Conservation (phyloP, 2,797 vertebrate genomes). For the Mormyrops attenuatus region DNA sequence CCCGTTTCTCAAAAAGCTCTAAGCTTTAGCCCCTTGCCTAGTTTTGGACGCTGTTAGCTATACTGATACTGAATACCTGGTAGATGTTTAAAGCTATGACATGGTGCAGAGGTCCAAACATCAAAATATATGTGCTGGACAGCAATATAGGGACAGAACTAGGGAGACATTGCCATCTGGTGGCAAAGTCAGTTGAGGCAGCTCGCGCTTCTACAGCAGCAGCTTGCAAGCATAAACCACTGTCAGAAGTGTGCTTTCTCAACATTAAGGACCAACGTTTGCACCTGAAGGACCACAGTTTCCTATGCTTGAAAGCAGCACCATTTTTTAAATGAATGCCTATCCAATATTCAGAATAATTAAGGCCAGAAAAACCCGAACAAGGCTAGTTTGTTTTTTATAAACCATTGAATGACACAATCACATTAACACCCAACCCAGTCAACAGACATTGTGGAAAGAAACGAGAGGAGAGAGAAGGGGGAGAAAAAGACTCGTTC, state of each 20-base stretch:
- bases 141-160: not conserved
- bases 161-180: not conserved
- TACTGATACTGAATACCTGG: not conserved
- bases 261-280: not conserved
- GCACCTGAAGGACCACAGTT: not conserved
- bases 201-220: not conserved
- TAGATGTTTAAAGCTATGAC: not conserved
- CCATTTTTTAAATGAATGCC: not conserved
- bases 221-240: not conserved
- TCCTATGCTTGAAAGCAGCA: not conserved
- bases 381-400: not conserved
- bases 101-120: not conserved
- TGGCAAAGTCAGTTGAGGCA: not conserved
- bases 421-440: not conserved
- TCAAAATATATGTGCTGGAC: not conserved
- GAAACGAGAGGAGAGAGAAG: not conserved
- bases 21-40: not conserved
- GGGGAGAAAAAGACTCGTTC: not conserved
- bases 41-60: not conserved
- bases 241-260: not conserved
- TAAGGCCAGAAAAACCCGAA: not conserved
- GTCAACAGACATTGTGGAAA: not conserved
- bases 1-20: not conserved
- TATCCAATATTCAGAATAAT: not conserved
- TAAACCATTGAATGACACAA: constrained; percentile 6